A percentile compares a stretch with the other conserved stretches of the same genome.
These are phyloP conservation scores for Zhuqinia jingwanae DNA, from an alignment of 2,888 invertebrate species.

Conservation along the genomic window DNA sequence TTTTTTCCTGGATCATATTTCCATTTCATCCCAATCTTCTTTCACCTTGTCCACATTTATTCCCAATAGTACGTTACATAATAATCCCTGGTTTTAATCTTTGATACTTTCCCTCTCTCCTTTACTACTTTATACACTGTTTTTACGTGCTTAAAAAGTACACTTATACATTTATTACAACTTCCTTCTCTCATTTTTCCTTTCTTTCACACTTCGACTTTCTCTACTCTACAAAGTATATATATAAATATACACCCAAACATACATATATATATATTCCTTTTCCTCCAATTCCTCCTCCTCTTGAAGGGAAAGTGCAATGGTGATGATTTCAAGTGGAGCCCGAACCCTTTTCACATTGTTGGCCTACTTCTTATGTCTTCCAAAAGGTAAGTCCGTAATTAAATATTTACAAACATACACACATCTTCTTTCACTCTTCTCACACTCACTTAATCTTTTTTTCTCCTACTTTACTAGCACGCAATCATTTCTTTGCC, in stretches of 20 bases:
- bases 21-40: not conserved
- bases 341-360: slow-evolving; percentile 78
- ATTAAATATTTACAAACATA: slow-evolving; percentile 37
- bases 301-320: slow-evolving; percentile 77
- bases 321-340: slow-evolving; percentile 78
- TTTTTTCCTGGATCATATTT: not conserved
- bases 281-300: slow-evolving; percentile 28
- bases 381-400: slow-evolving; percentile 79
- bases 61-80: too few relatives aligned
- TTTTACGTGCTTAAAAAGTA: too few relatives aligned
- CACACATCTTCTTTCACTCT: slow-evolving; percentile 20
- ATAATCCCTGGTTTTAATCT: too few relatives aligned
- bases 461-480: not conserved
- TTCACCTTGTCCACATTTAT: not conserved
- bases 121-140: too few relatives aligned
- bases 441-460: not conserved
- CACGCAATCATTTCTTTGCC: not conserved
- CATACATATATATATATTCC: not conserved
- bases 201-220: too few relatives aligned
- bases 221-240: not conserved
- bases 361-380: slow-evolving; percentile 79
- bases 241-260: not conserved
- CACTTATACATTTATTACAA: too few relatives aligned
- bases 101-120: too few relatives aligned
- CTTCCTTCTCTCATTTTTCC: too few relatives aligned